phyloP scores from a whole-genome alignment of 2,888 invertebrate species.

The Heliconius aoede region DNA sequence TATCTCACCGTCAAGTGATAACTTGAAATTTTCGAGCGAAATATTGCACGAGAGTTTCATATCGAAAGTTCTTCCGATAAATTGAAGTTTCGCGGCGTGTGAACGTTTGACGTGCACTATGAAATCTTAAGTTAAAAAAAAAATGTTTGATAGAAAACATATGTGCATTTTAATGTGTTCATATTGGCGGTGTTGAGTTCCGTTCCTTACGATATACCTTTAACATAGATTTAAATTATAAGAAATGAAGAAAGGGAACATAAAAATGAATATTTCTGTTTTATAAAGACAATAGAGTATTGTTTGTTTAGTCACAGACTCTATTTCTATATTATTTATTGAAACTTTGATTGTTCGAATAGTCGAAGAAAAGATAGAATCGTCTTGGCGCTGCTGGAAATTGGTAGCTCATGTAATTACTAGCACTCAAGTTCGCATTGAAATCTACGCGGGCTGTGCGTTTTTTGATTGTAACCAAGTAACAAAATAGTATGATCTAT shows the following conservation, averaged over 20 bases:
- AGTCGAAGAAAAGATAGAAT: not conserved
- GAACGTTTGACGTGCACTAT: not conserved
- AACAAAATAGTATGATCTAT: not conserved
- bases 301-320: not conserved
- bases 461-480: too few species aligned
- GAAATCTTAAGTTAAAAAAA: not conserved
- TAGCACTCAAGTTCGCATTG: too few species aligned
- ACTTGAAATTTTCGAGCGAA: not conserved
- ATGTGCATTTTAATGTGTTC: not conserved
- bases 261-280: not conserved
- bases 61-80: conserved; percentile 11
- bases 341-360: not conserved
- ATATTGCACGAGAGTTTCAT: conserved; percentile 19
- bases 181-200: not conserved
- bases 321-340: not conserved
- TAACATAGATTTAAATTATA: too few species aligned
- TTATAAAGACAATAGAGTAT: not conserved
- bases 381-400: not conserved
- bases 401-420: not conserved
- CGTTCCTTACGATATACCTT: not conserved
- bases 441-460: too few species aligned
- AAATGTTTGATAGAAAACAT: too few species aligned
- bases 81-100: conserved; percentile 16
- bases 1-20: not conserved
- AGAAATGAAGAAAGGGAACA: not conserved